Evolutionary conservation across 64 coral and sea anemone genomes (phyloP).

Genomic region (Dendrophyllia cribrosa): DNA sequence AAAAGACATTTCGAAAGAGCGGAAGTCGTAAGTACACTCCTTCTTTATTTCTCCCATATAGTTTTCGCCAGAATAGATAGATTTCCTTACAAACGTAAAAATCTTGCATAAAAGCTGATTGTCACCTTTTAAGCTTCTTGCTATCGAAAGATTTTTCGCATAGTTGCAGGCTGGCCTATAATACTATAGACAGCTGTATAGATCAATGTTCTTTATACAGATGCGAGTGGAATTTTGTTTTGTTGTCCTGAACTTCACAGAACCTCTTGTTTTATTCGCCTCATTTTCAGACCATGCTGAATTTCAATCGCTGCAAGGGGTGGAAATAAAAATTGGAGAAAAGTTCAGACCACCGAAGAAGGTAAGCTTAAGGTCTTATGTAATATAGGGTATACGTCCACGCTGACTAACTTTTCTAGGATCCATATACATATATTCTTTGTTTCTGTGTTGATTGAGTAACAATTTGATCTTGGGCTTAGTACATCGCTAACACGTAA

Average conservation of each 20-base stretch:
- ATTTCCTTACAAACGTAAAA: not conserved
- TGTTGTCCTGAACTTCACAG: not conserved
- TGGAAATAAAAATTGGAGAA: constrained; percentile 90
- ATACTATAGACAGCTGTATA: not conserved
- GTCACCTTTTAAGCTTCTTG: not conserved
- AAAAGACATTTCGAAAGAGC: constrained; percentile 76
- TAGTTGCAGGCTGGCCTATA: not conserved
- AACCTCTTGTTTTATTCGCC: constrained; percentile 5
- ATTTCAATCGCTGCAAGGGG: constrained; percentile 79
- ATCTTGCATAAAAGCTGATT: not conserved
- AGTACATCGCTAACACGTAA: no score
- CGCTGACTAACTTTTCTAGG: no score
- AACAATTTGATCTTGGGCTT: no score
- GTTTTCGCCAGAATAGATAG: not conserved
- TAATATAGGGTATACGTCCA: not conserved
- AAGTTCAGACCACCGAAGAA: constrained; percentile 84
- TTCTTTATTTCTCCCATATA: not conserved
- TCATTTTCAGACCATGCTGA: constrained; percentile 85
- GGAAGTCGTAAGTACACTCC: constrained; percentile 66
- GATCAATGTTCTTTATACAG: not conserved
- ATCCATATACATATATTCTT: no score
- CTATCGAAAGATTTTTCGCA: not conserved
- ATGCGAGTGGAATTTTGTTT: not conserved
- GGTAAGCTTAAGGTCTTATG: constrained; percentile 26
- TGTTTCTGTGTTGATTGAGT: no score